Percentiles rank a stretch among this genome's conserved stretches.
Conservation (phyloP, 2,113 vertebrate species). For the Cnemophilus loriae region DNA sequence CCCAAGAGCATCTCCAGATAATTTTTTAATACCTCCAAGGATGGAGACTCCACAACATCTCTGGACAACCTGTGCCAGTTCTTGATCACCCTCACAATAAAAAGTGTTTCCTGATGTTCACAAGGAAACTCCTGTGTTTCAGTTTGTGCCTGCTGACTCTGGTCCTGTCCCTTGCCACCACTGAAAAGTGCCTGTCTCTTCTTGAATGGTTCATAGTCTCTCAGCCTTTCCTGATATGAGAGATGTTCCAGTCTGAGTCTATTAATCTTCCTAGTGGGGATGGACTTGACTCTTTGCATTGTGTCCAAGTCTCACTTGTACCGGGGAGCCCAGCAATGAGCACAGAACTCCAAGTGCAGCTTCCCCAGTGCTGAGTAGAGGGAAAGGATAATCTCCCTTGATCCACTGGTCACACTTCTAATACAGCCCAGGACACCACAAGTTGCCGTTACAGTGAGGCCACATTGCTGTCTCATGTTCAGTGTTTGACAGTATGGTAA, state of each 20-base stretch:
- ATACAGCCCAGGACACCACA: background rate
- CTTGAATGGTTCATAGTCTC: background rate
- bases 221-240: background rate
- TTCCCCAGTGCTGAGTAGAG: background rate
- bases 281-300: background rate
- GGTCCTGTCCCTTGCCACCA: background rate
- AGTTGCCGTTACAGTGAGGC: accelerated
- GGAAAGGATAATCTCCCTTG: background rate
- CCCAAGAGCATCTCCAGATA: background rate
- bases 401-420: background rate
- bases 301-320: background rate
- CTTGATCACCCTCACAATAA: background rate
- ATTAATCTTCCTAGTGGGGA: background rate
- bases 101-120: background rate
- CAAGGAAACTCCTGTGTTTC: background rate
- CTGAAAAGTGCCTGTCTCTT: background rate
- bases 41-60: background rate
- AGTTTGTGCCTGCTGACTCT: background rate
- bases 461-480: background rate
- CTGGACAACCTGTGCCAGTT: background rate
- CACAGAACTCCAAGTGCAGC: background rate
- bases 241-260: background rate
- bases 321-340: background rate
- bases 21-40: background rate
- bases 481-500: background rate